phyloP scores from a whole-genome alignment of 2,888 invertebrate genomes.

The Anticlea derivata region DNA sequence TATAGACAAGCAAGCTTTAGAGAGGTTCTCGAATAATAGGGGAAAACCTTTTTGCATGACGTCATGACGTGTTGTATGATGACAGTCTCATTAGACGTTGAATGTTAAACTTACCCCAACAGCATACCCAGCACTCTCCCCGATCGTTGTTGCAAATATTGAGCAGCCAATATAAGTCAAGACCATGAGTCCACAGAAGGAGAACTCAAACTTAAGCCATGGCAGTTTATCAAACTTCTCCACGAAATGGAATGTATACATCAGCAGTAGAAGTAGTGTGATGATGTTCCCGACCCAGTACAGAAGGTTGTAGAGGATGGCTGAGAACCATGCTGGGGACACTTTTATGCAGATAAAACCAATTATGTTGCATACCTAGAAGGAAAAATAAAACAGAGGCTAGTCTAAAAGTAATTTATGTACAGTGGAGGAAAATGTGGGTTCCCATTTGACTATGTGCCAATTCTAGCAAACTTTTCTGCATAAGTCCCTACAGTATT shows the following conservation, averaged over 20 bases:
- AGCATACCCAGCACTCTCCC: constrained; percentile 84
- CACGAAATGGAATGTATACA: constrained; percentile 92
- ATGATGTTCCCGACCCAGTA: constrained; percentile 92
- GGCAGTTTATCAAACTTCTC: constrained; percentile 92
- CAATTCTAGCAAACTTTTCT: too few relatives aligned
- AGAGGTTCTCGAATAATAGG: too few relatives aligned
- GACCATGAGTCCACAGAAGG: constrained; percentile 87
- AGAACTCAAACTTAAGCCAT: constrained; percentile 92
- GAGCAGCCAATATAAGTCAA: constrained; percentile 90
- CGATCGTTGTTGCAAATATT: constrained; percentile 86
- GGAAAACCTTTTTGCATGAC: too few relatives aligned
- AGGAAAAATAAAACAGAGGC: constrained; percentile 21
- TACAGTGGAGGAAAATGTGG: too few relatives aligned
- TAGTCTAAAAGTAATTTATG: too few relatives aligned
- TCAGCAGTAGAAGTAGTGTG: constrained; percentile 87
- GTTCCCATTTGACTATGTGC: too few relatives aligned
- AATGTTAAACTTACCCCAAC: constrained; percentile 87
- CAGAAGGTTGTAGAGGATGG: constrained; percentile 90
- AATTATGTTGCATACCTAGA: constrained; percentile 86
- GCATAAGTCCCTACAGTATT: too few relatives aligned
- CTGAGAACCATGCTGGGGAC: constrained; percentile 84
- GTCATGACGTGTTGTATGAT: too few relatives aligned
- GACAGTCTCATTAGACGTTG: background rate
- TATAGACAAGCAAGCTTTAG: too few relatives aligned
- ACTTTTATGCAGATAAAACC: constrained; percentile 93